Percentiles rank a stretch among this genome's conserved stretches.
phyloP scores from a whole-genome alignment of 2,888 invertebrate genomes.

The Nomada ferruginata region DNA sequence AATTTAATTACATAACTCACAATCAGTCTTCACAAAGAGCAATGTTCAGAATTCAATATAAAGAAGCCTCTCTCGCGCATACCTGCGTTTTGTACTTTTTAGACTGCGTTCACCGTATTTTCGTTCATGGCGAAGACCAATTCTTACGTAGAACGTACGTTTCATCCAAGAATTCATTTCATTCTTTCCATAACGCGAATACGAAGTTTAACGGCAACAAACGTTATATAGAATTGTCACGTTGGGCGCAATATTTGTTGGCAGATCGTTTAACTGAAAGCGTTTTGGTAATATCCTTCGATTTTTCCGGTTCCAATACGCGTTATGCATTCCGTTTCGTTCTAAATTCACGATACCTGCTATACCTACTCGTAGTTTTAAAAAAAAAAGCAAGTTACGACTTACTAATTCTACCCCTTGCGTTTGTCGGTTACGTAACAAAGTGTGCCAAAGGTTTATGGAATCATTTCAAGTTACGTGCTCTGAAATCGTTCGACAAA shows the following conservation, averaged over 20 bases:
- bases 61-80: background rate
- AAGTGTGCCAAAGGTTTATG: background rate
- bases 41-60: background rate
- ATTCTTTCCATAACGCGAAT: background rate
- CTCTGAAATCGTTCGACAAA: background rate
- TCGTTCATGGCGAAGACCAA: background rate
- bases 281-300: background rate
- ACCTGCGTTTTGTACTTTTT: background rate
- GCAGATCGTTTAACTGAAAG: background rate
- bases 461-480: background rate
- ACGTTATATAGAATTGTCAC: background rate
- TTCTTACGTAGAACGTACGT: background rate
- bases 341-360: background rate
- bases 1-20: no score
- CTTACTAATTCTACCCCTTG: background rate
- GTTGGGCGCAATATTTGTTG: background rate
- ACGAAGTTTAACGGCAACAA: background rate
- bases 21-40: no score
- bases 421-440: conserved; percentile 11
- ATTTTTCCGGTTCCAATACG: background rate
- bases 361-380: no score
- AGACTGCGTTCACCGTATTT: background rate
- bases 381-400: no score
- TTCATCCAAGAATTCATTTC: background rate
- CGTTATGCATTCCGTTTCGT: background rate